Base-by-base conservation (phyloP, 2,113 vertebrate species). In the Pycnonotus jocosus region DNA sequence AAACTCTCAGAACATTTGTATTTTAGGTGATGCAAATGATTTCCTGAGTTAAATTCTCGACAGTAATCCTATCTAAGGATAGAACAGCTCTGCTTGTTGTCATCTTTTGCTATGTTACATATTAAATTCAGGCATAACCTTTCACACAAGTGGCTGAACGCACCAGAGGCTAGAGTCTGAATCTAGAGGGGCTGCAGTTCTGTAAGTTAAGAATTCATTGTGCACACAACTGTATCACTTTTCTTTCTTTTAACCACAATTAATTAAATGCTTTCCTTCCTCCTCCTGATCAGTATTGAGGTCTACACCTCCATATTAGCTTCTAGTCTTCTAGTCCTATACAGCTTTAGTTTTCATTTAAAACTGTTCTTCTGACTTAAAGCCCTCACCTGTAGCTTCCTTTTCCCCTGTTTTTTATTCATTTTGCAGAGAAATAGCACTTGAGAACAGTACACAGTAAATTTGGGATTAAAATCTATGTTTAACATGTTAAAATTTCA, bases 401-500 rank as follows among this genome's bases (percentile, higher is more conserved):
- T 61, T 93, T 69, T 7, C 23, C 31, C 23, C 30, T 1, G 12
- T 71, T 97, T 96, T 57, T 10, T 12, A 95, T 91, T 96, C 18
- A 86, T 93, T 94, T 93, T 68, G 25, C 64, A 37, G 81, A 94
- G 51, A 92, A 73, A 57, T 4, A n/a, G 47, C 35, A 51, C 11
- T 50, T 68, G 30, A 82, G 35, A 82, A 56, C 11, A 60, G 20
- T 28, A 33, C 6, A 42, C 2, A 48, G 9, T 12, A 72, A 72
- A 81, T 78, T 15, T 21, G 7, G n/a, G 24, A 44, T 79, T 76
- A 68, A 74, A 81, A 35, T 38, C 53, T 40, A 61, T 51, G 4
- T 51, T 97, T 81, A 93, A 91, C 79, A 92, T 45, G 40, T 92
- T 86, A 92, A 92, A 92, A 60, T 91, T 80, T 93, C 60, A 78